Evolutionary conservation across 2,888 invertebrate species (phyloP).

Genomic region (Dromius quadrimaculatus): DNA sequence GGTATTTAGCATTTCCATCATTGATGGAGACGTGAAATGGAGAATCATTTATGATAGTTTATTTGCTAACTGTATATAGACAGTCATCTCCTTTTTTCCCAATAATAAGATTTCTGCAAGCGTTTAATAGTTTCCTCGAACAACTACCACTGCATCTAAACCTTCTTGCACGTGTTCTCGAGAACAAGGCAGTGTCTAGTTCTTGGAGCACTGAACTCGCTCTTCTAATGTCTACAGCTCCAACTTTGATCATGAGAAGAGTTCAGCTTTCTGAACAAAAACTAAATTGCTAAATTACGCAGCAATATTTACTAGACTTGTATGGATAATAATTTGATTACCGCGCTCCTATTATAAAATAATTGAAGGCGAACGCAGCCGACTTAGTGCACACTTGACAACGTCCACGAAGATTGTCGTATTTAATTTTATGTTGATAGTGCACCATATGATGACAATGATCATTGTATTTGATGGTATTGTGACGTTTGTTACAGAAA

Average conservation of each 20-base stretch:
- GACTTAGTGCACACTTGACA: constrained; percentile 45
- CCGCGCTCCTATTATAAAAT: constrained; percentile 60
- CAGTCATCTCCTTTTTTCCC: too few relatives aligned
- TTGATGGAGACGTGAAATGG: too few relatives aligned
- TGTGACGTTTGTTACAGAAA: too few relatives aligned
- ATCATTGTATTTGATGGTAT: too few relatives aligned
- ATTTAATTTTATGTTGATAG: too few relatives aligned
- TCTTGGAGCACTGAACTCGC: constrained; percentile 7
- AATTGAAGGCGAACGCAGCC: constrained; percentile 59
- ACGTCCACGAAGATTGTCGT: constrained; percentile 40
- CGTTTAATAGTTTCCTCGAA: constrained; percentile 28
- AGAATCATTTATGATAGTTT: neutral
- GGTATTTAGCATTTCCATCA: too few relatives aligned
- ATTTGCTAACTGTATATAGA: neutral
- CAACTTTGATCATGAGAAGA: neutral
- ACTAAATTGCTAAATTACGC: constrained; percentile 63
- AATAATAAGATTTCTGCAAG: constrained; percentile 15
- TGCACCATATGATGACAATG: too few relatives aligned
- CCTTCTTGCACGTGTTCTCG: too few relatives aligned
- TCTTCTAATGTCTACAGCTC: constrained; percentile 1
- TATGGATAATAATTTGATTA: constrained; percentile 61
- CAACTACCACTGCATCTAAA: too few relatives aligned
- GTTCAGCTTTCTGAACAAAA: constrained; percentile 54
- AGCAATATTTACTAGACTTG: constrained; percentile 60
- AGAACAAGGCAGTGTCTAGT: constrained; percentile 6